Conservation (phyloP, 2,888 invertebrate genomes). For the Chrysolina oricalcia region DNA sequence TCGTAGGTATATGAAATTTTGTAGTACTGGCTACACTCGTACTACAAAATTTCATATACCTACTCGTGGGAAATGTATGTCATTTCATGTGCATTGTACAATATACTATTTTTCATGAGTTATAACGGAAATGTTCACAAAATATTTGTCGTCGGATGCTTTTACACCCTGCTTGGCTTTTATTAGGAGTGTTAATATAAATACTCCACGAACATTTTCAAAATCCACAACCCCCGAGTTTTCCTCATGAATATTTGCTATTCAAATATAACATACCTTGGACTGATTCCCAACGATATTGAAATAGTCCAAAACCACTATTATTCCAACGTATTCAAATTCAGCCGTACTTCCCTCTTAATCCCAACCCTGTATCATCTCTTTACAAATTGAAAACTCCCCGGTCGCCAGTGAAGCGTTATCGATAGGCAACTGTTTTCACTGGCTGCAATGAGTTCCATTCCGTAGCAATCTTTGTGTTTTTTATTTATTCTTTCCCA, state of each 20-base stretch:
- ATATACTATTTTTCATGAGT: no score
- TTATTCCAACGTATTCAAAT: constrained; percentile 27
- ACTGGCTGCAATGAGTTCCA: constrained; percentile 48
- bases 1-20: no score
- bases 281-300: neutral
- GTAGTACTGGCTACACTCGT: no score
- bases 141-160: no score
- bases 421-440: constrained; percentile 51
- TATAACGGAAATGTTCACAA: no score
- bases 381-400: constrained; percentile 27
- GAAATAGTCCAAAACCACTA: neutral
- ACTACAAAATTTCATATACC: no score
- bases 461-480: constrained; percentile 49
- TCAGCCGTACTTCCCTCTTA: constrained; percentile 7
- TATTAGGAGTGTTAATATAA: no score
- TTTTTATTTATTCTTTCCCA: constrained; percentile 53
- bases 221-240: neutral
- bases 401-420: constrained; percentile 46
- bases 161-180: no score
- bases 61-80: no score
- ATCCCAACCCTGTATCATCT: constrained; percentile 25
- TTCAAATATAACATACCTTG: neutral
- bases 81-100: no score
- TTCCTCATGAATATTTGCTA: neutral
- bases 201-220: neutral